Evolutionary conservation across 2,888 invertebrate species (phyloP), one percentile per base, ranked within the genome.

Genomic region (Oithona nana): DNA sequence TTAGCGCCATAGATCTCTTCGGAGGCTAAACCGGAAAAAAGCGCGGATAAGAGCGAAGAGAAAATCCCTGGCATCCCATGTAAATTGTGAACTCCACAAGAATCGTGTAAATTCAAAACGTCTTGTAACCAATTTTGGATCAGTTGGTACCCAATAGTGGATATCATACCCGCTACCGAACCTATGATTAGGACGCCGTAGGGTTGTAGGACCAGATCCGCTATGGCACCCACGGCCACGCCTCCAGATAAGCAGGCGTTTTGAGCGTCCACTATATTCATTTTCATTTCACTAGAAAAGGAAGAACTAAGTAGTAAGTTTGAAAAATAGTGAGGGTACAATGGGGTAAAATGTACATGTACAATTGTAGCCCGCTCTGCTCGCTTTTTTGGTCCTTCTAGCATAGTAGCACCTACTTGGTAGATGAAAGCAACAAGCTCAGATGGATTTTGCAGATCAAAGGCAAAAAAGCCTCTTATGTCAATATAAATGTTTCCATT

Each of bases 61-160:
- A 88, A 74, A 1, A 95, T 73, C 1, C 88, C 94, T 0, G 95
- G 95, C 83, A 94, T 86, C 0, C 94, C 95, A 71, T 95, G 95
- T 22, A 95, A 79, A 75, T 95, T 94, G 75, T 95, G 83, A 1
- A 95, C 90, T 4, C 95, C 94, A 71, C 94, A 95, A 0, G 89
- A 88, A 72, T 92, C 90, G 68, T 83, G 81, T 49, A 90, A 71
- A 29, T 80, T 79, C 1, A 81, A 66, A 52, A 72, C 83, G 83
- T 73, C 26, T 70, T 71, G 56, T 60, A 48, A 22, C 3, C 30
- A 13, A 28, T 20, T 29, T 65, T 81, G 70, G 66, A 87, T 72
- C 71, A 78, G 83, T 68, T 78, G 78, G 74, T 85, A 93, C 63
- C 92, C 92, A 24, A 83, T 68, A 3, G 88, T 87, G 61, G 89